A percentile compares a stretch with the other conserved stretches of the same genome.
Conservation (phyloP, 2,888 invertebrate species). For the Folsomia manolachei region DNA sequence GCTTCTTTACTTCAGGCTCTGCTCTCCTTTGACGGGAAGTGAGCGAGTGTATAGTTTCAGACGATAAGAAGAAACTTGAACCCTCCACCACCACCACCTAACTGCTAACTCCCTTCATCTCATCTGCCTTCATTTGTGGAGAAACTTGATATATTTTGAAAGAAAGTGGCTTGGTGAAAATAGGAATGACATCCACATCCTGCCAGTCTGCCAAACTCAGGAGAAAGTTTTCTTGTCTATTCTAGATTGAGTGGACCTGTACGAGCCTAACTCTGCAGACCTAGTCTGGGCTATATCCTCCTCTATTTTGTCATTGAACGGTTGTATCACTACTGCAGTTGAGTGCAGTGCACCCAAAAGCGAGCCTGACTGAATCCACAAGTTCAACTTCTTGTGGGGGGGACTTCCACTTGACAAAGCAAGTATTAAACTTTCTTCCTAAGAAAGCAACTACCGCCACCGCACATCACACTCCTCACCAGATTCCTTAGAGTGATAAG, state of each 20-base stretch:
- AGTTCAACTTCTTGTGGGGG: background rate
- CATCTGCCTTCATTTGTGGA: background rate
- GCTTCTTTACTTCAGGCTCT: background rate
- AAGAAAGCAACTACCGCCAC: too few relatives aligned
- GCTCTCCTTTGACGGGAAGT: background rate
- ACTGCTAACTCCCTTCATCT: background rate
- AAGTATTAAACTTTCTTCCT: background rate
- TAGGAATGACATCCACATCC: background rate
- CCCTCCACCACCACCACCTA: too few relatives aligned
- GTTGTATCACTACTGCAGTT: background rate
- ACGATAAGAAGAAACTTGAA: background rate
- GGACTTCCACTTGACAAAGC: background rate
- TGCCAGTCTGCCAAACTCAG: background rate
- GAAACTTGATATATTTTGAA: background rate
- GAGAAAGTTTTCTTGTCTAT: background rate
- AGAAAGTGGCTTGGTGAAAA: background rate
- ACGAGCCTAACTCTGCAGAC: background rate
- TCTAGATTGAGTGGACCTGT: too few relatives aligned
- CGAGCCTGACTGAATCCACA: slow-evolving; percentile 1
- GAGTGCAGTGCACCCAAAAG: background rate
- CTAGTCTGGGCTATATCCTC: too few relatives aligned
- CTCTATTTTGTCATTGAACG: too few relatives aligned
- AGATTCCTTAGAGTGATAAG: background rate
- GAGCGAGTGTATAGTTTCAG: background rate
- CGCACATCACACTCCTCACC: background rate